phyloP scores from a whole-genome alignment of 2,888 invertebrate species.

The Apotomis betuletana region DNA sequence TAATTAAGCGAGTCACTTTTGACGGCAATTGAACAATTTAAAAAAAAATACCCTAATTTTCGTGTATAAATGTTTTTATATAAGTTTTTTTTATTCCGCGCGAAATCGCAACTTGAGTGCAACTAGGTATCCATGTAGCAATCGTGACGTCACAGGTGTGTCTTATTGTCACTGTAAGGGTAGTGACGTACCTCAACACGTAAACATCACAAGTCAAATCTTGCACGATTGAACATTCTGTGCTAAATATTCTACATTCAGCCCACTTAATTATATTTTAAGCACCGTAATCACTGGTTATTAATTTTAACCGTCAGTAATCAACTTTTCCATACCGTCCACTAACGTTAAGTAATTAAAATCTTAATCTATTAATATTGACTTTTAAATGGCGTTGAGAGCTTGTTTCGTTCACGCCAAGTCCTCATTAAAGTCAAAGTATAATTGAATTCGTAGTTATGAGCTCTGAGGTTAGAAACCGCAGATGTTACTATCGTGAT shows the following conservation, averaged over 20 bases:
- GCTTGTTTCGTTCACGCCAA: conserved; percentile 41
- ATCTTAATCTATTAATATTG: conserved; percentile 42
- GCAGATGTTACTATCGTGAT: conserved; percentile 6
- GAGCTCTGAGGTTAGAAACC: conserved; percentile 20
- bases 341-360: conserved; percentile 35
- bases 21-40: too few species aligned
- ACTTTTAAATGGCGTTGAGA: conserved; percentile 41
- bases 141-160: too few species aligned
- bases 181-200: too few species aligned
- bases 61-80: too few species aligned
- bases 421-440: conserved; percentile 32
- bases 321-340: conserved; percentile 26
- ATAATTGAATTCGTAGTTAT: conserved; percentile 34
- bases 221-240: neutral
- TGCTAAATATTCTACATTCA: neutral
- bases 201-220: too few species aligned
- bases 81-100: too few species aligned
- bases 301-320: conserved; percentile 39
- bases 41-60: too few species aligned
- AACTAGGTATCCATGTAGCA: too few species aligned
- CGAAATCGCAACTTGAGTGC: too few species aligned
- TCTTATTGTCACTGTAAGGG: too few species aligned
- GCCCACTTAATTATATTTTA: conserved; percentile 34
- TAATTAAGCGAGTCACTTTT: too few species aligned
- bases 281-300: conserved; percentile 36